Evolutionary conservation across 2,888 invertebrate genomes (phyloP).

Genomic region (Julus scandinavius): DNA sequence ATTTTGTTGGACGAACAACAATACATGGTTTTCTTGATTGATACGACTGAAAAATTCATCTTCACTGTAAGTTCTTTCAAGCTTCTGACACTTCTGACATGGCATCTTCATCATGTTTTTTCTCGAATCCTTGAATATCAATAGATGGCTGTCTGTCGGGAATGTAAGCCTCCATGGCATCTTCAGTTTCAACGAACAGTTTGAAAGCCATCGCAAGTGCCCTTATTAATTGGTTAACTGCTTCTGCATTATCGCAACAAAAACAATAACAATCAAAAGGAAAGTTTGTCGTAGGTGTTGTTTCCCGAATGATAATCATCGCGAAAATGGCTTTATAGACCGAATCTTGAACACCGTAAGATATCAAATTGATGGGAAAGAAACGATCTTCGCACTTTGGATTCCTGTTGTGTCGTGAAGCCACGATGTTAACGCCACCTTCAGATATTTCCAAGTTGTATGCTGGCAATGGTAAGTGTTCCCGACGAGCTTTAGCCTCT

Average conservation of each 20-base stretch:
- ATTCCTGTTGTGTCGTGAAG: slow-evolving; percentile 61
- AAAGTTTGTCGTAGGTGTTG: slow-evolving; percentile 65
- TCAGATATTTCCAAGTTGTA: slow-evolving; percentile 77
- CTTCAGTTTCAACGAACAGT: slow-evolving; percentile 81
- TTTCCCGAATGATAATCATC: slow-evolving; percentile 81
- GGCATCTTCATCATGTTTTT: slow-evolving; percentile 62
- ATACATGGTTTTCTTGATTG: not conserved
- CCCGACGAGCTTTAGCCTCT: slow-evolving; percentile 58
- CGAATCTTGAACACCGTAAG: slow-evolving; percentile 88
- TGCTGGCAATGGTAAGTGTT: slow-evolving; percentile 61
- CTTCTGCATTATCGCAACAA: slow-evolving; percentile 83
- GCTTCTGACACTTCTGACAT: slow-evolving; percentile 78
- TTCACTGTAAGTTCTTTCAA: slow-evolving; percentile 64
- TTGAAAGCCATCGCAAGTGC: slow-evolving; percentile 88
- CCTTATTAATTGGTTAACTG: slow-evolving; percentile 84
- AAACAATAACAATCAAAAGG: slow-evolving; percentile 91
- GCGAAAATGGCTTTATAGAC: slow-evolving; percentile 89
- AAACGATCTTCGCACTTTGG: slow-evolving; percentile 63
- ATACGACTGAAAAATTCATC: not conserved
- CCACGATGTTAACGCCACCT: slow-evolving; percentile 60
- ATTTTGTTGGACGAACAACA: not conserved
- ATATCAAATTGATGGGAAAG: slow-evolving; percentile 87
- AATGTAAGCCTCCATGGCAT: slow-evolving; percentile 69
- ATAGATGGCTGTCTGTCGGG: not conserved
- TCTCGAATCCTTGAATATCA: slow-evolving; percentile 62